Evolutionary conservation across 2,888 invertebrate species (phyloP).

Genomic region (Trypoxylon attenuatum): DNA sequence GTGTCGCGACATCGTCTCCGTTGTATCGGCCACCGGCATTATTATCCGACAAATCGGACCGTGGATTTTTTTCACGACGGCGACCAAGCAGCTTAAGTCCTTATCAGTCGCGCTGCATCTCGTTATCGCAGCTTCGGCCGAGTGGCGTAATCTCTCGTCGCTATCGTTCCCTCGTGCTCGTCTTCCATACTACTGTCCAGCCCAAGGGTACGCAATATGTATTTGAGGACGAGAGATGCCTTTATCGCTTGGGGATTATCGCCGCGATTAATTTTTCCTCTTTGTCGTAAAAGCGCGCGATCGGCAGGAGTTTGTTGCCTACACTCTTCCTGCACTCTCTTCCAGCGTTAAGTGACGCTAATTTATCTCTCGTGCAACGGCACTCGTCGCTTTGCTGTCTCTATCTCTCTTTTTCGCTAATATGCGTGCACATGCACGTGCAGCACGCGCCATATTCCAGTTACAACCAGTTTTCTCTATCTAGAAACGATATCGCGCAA

Average conservation of each 20-base stretch:
- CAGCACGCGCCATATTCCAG: slow-evolving; percentile 36
- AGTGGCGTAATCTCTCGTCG: not conserved
- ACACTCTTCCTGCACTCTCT: slow-evolving; percentile 2
- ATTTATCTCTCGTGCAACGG: slow-evolving; percentile 37
- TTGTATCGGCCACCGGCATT: slow-evolving; percentile 4
- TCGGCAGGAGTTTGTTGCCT: not conserved
- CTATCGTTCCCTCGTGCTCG: not conserved
- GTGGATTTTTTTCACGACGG: not conserved
- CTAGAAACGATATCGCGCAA: slow-evolving; percentile 26
- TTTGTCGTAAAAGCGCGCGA: slow-evolving; percentile 3
- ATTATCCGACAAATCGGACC: slow-evolving; percentile 7
- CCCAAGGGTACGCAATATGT: too few species aligned
- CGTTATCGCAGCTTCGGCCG: slow-evolving; percentile 12
- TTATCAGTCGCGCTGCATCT: not conserved
- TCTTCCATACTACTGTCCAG: too few species aligned
- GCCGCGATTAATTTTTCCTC: not conserved
- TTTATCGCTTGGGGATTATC: too few species aligned
- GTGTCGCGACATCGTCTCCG: not conserved
- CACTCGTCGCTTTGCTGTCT: too few species aligned
- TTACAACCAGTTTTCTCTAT: slow-evolving; percentile 48
- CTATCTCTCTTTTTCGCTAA: not conserved
- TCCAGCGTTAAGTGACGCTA: slow-evolving; percentile 29
- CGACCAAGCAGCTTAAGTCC: not conserved
- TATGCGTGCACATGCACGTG: slow-evolving; percentile 8
- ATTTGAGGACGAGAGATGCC: too few species aligned